phyloP scores from a whole-genome alignment of 2,797 vertebrate genomes.

The Notoglanidium macrostoma region DNA sequence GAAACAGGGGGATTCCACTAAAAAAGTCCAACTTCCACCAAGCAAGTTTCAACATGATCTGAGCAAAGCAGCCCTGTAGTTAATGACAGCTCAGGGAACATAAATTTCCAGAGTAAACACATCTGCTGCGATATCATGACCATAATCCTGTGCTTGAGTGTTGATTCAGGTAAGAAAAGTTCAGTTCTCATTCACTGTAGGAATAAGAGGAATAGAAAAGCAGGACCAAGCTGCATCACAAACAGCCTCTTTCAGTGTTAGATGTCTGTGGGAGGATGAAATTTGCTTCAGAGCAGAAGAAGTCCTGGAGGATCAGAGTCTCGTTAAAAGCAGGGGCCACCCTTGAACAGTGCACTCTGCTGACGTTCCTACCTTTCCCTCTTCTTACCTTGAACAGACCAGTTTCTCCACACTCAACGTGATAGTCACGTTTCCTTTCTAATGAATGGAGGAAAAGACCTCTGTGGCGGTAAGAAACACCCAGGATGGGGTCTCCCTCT shows the following conservation, averaged over 20 bases:
- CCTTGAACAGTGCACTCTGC: conserved; percentile 10
- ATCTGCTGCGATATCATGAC: conserved; percentile 48
- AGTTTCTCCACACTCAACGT: neutral
- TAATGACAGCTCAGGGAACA: conserved; percentile 43
- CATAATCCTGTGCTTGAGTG: conserved; percentile 42
- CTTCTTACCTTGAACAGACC: neutral
- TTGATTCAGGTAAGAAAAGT: conserved; percentile 48
- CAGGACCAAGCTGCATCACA: conserved; percentile 5
- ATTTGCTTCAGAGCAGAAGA: conserved; percentile 73
- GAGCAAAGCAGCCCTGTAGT: conserved; percentile 49
- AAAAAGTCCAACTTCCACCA: conserved; percentile 73
- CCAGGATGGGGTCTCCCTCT: no score
- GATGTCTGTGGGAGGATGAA: conserved; percentile 69
- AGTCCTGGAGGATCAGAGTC: conserved; percentile 68
- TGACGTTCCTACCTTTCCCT: conserved; percentile 42
- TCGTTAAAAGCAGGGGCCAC: conserved; percentile 66
- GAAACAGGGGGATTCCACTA: conserved; percentile 74
- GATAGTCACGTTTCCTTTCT: neutral
- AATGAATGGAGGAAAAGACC: neutral
- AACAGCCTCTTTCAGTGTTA: conserved; percentile 56
- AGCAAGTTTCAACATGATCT: conserved; percentile 76
- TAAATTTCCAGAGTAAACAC: conserved; percentile 46
- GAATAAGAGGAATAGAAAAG: conserved; percentile 47
- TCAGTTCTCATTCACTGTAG: conserved; percentile 50
- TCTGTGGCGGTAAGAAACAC: neutral